A percentile compares a stretch with the other conserved stretches of the same genome.
Conservation (phyloP, 2,113 vertebrate species). For the Podarcis raffonei region DNA sequence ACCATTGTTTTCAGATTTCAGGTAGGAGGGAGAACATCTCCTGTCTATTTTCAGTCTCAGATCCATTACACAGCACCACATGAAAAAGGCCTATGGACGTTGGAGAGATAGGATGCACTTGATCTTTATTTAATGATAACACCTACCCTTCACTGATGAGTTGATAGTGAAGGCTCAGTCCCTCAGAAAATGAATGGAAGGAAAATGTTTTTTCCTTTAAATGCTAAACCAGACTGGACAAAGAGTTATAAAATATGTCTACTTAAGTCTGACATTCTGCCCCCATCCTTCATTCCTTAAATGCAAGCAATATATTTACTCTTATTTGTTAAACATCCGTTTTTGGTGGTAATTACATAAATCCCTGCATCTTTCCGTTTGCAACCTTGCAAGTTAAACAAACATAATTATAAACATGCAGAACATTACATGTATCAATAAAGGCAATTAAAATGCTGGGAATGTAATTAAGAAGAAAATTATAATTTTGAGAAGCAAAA, state of each 20-base stretch:
- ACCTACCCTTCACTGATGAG: background rate
- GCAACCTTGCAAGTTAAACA: conserved; percentile 68
- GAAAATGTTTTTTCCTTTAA: background rate
- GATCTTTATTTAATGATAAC: background rate
- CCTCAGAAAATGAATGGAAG: background rate
- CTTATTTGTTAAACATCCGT: conserved; percentile 53
- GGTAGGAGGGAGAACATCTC: background rate
- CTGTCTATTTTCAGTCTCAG: background rate
- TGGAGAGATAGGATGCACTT: background rate
- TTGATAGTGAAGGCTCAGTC: background rate
- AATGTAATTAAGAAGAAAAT: conserved; percentile 70
- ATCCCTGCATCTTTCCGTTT: conserved; percentile 64
- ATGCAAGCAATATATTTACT: conserved; percentile 62
- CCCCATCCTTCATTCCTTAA: conserved; percentile 55
- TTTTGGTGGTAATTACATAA: conserved; percentile 62
- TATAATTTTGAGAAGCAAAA: conserved; percentile 60
- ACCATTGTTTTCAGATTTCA: background rate
- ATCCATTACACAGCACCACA: background rate
- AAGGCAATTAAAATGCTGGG: conserved; percentile 65
- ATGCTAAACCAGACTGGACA: background rate
- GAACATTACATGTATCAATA: conserved; percentile 68
- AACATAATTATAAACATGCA: conserved; percentile 70
- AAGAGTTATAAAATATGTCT: background rate
- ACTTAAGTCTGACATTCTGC: conserved; percentile 7
- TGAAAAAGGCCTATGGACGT: background rate